Conservation (phyloP, 2,797 vertebrate genomes). For the Erithacus rubecula region DNA sequence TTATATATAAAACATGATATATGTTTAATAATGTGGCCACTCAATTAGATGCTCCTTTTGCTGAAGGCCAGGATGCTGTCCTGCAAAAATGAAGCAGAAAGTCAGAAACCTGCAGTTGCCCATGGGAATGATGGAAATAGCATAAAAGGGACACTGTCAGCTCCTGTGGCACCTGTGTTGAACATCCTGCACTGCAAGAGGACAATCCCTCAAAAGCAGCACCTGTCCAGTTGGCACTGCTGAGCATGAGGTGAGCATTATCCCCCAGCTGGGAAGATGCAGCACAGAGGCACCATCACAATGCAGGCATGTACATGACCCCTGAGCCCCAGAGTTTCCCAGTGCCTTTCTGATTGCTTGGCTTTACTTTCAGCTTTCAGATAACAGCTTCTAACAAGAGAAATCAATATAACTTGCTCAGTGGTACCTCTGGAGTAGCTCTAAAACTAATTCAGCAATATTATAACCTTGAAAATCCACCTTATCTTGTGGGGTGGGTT, state of each 20-base stretch:
- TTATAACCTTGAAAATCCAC: neutral
- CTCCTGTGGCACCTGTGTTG: neutral
- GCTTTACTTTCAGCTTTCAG: neutral
- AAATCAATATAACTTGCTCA: neutral
- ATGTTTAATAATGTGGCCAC: neutral
- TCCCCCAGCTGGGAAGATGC: neutral
- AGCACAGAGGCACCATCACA: neutral
- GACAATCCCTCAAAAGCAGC: neutral
- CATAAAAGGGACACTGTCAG: neutral
- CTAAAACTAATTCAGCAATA: neutral
- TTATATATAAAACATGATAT: no score
- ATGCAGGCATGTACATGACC: rapidly evolving
- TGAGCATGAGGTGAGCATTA: rapidly evolving
- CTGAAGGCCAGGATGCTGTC: neutral
- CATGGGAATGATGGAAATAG: neutral
- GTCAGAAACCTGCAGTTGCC: neutral
- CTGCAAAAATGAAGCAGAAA: neutral
- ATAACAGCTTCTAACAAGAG: neutral
- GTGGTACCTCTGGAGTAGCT: neutral
- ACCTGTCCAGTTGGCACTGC: rapidly evolving
- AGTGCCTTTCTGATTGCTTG: neutral
- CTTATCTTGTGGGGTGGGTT: neutral
- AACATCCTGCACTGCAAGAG: neutral
- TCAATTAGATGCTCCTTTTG: neutral
- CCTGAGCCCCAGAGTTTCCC: neutral